phyloP scores from a whole-genome alignment of 2,113 vertebrate genomes.

The Uria lomvia region DNA sequence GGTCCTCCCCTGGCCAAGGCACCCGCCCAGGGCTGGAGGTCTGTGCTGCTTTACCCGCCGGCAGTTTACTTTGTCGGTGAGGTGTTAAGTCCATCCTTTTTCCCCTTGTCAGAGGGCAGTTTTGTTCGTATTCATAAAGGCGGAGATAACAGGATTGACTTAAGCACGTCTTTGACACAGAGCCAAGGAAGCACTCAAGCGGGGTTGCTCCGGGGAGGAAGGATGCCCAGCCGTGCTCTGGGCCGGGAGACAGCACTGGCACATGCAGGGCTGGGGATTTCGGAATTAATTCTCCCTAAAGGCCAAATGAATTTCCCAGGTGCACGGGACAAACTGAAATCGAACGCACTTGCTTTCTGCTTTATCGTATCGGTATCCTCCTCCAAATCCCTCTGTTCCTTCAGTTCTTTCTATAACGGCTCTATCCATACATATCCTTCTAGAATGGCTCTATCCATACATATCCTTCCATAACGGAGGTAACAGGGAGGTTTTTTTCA shows the following conservation, averaged over 20 bases:
- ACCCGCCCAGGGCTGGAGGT: background rate
- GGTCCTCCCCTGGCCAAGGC: background rate
- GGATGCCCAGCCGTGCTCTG: background rate
- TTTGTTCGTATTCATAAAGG: background rate
- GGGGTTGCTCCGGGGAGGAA: background rate
- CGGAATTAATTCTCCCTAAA: background rate
- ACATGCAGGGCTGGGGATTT: rapidly evolving
- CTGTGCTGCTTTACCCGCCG: background rate
- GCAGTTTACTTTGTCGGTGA: background rate
- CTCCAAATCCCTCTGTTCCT: background rate
- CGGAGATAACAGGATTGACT: background rate
- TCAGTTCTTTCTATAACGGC: background rate
- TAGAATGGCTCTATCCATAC: rapidly evolving
- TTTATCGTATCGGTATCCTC: background rate
- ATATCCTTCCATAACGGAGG: rapidly evolving
- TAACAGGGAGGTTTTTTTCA: background rate
- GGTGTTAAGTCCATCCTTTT: background rate
- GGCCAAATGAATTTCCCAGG: background rate
- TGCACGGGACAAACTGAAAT: background rate
- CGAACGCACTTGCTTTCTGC: background rate
- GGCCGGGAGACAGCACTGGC: background rate
- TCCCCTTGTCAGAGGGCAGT: background rate
- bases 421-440: too few relatives aligned
- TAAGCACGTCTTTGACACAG: background rate
- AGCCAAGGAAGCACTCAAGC: background rate